phyloP scores from a whole-genome alignment of 2,797 vertebrate species.

The Prionace glauca region DNA sequence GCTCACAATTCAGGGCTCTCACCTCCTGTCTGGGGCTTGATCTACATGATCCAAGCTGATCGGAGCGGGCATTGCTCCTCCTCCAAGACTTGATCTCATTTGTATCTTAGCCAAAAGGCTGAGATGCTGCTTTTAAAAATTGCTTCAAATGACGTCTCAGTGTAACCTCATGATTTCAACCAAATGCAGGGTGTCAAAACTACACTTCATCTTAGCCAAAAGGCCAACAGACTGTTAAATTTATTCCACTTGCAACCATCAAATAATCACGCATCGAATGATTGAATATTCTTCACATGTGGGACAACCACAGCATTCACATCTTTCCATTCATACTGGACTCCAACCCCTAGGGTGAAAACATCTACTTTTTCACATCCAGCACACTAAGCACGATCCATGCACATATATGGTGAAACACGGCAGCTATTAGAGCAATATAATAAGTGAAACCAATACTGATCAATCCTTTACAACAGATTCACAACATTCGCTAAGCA shows the following conservation, averaged over 20 bases:
- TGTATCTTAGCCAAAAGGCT: too few relatives aligned
- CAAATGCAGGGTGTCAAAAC: too few relatives aligned
- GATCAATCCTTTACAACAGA: neutral
- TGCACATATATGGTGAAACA: neutral
- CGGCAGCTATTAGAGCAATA: too few relatives aligned
- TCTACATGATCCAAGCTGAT: too few relatives aligned
- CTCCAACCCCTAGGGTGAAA: neutral
- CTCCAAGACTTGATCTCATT: too few relatives aligned
- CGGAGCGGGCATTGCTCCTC: too few relatives aligned
- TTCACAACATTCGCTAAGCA: neutral
- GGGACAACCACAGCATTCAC: neutral
- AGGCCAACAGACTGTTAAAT: neutral
- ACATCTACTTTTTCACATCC: neutral
- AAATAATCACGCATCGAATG: neutral
- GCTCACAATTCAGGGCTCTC: too few relatives aligned
- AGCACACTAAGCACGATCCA: neutral
- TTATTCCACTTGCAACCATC: neutral
- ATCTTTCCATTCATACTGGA: neutral
- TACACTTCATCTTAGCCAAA: too few relatives aligned
- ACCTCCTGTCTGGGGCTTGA: too few relatives aligned
- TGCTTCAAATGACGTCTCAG: too few relatives aligned
- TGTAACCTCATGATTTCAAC: too few relatives aligned
- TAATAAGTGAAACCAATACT: neutral
- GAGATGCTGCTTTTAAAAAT: too few relatives aligned
- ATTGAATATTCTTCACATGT: neutral